These are phyloP conservation scores for Phrynosoma platyrhinos DNA, from an alignment of 2,113 vertebrate species.

Conservation along the genomic window DNA sequence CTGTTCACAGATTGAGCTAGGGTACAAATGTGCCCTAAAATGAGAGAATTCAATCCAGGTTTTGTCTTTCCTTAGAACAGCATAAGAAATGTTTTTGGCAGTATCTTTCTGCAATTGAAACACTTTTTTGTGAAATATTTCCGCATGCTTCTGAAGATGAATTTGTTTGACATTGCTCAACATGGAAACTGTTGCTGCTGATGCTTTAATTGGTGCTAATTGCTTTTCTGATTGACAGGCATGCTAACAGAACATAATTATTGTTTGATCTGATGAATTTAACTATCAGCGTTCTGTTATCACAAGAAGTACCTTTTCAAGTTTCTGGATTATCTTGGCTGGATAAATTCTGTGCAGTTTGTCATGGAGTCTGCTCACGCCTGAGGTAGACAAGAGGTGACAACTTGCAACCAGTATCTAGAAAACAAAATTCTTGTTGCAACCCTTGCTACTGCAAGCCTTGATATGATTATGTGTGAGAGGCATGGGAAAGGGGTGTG, in stretches of 20 bases:
- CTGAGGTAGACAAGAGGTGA: neutral
- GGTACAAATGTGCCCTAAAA: neutral
- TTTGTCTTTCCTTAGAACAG: neutral
- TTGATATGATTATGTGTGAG: no score
- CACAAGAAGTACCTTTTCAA: neutral
- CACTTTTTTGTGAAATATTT: slow-evolving; percentile 44
- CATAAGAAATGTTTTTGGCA: neutral
- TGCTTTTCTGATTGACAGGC: slow-evolving; percentile 72
- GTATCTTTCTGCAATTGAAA: slow-evolving; percentile 43
- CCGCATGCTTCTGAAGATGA: slow-evolving; percentile 39
- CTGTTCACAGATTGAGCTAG: neutral
- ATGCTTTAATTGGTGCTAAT: slow-evolving; percentile 73
- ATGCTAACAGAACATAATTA: slow-evolving; percentile 72
- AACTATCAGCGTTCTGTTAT: slow-evolving; percentile 7
- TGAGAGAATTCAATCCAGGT: no score
- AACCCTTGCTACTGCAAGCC: neutral
- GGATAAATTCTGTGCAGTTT: neutral
- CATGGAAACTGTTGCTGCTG: slow-evolving; percentile 63
- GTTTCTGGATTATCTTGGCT: slow-evolving; percentile 22
- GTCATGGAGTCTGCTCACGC: neutral
- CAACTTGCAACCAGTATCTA: neutral
- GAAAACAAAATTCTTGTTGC: neutral
- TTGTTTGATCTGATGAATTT: slow-evolving; percentile 34
- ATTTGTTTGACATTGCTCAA: slow-evolving; percentile 67
- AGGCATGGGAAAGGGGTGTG: neutral